Evolutionary conservation across 2,113 vertebrate genomes (phyloP).

Genomic region (Zootoca vivipara): DNA sequence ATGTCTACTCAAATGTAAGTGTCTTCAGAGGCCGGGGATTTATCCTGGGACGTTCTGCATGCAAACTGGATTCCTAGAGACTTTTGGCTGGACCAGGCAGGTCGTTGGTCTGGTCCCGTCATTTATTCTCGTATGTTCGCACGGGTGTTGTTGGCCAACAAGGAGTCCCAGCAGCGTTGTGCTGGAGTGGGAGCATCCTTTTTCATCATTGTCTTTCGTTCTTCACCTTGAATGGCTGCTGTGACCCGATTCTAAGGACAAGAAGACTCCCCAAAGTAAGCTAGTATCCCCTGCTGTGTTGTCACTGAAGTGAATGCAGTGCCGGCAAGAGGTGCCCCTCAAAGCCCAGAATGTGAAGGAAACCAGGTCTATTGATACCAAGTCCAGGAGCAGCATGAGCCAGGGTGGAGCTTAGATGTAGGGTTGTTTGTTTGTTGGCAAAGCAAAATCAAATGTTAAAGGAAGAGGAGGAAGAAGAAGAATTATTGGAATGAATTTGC

Average conservation of each 20-base stretch:
- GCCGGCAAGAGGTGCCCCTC: background rate
- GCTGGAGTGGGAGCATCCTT: background rate
- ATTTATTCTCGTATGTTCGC: background rate
- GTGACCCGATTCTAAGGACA: slow-evolving; percentile 23
- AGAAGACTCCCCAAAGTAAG: background rate
- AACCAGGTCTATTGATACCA: slow-evolving; percentile 19
- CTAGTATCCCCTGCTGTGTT: background rate
- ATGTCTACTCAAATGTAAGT: too few relatives aligned
- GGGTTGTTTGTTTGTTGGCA: background rate
- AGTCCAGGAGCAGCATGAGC: background rate
- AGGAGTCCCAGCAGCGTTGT: background rate
- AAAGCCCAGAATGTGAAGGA: background rate
- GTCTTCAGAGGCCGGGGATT: too few relatives aligned
- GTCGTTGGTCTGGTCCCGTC: background rate
- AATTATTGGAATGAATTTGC: background rate
- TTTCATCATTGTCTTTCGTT: background rate
- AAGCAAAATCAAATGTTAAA: background rate
- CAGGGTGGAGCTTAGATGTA: background rate
- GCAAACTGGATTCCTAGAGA: background rate
- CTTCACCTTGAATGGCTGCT: background rate
- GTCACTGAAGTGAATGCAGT: background rate
- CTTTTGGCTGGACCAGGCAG: background rate
- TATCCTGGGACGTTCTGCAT: too few relatives aligned
- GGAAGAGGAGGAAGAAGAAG: background rate
- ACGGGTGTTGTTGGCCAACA: background rate